Conservation (phyloP, 2,797 vertebrate species). For the Pteronotus mesoamericanus region DNA sequence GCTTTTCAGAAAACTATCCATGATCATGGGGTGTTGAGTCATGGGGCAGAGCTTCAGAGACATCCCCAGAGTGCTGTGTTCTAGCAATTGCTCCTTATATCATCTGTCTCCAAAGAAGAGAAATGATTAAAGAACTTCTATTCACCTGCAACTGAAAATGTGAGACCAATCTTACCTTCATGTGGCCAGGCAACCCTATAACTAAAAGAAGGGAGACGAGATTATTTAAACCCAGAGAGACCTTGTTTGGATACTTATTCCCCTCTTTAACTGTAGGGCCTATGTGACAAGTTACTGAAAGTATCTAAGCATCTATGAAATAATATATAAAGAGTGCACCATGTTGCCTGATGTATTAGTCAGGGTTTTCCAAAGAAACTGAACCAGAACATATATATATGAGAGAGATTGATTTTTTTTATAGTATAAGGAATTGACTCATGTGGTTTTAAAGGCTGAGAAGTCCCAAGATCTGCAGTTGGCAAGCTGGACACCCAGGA, state of each 20-base stretch:
- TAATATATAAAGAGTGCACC: neutral
- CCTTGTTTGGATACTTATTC: neutral
- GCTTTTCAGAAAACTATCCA: neutral
- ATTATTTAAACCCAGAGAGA: neutral
- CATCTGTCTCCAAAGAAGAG: neutral
- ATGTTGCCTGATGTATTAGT: neutral
- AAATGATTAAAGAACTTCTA: neutral
- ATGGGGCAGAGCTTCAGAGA: neutral
- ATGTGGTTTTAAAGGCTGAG: neutral
- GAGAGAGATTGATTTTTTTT: neutral
- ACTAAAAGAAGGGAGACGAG: neutral
- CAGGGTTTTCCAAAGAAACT: neutral
- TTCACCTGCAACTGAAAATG: neutral
- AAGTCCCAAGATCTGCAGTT: neutral
- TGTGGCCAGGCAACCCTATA: neutral
- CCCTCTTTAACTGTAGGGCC: neutral
- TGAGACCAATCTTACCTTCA: neutral
- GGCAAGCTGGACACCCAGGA: neutral
- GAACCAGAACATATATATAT: neutral
- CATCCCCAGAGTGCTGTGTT: neutral
- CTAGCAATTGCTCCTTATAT: neutral
- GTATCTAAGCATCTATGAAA: neutral
- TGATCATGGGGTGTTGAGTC: neutral
- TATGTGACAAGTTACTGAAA: neutral
- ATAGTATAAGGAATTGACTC: neutral